Percentiles rank a stretch among this genome's conserved stretches.
These are phyloP conservation scores for Dryas iulia DNA, from an alignment of 1,140 invertebrate genomes.

Conservation along the genomic window DNA sequence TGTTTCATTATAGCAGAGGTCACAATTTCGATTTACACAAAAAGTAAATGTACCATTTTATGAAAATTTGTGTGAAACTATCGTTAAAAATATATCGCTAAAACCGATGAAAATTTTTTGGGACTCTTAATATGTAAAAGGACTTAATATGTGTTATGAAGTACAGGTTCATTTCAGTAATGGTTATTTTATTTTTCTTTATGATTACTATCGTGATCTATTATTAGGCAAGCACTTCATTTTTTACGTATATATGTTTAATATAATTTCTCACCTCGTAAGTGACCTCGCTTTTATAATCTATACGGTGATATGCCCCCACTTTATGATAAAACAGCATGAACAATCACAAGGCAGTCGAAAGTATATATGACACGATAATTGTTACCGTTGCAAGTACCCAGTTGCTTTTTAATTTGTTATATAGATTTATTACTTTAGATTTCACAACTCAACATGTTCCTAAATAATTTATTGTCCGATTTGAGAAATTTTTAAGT, in stretches of 20 bases:
- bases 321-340: neutral
- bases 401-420: neutral
- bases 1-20: neutral
- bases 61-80: too few relatives aligned
- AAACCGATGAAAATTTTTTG: too few relatives aligned
- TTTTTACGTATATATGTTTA: neutral
- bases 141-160: too few relatives aligned
- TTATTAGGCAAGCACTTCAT: too few relatives aligned
- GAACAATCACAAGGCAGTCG: neutral
- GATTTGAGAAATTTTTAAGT: slow-evolving; percentile 1
- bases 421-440: slow-evolving; percentile 2
- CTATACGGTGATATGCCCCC: neutral
- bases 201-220: too few relatives aligned
- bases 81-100: too few relatives aligned
- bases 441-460: slow-evolving; percentile 5
- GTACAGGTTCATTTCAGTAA: too few relatives aligned
- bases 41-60: too few relatives aligned
- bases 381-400: slow-evolving; percentile 11
- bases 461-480: slow-evolving; percentile 6
- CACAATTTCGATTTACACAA: neutral
- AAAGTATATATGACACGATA: slow-evolving; percentile 17
- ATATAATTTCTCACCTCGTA: neutral
- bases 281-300: neutral
- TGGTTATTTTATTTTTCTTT: too few relatives aligned
- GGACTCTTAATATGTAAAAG: too few relatives aligned